phyloP scores from a whole-genome alignment of 2,888 invertebrate genomes.

The Macrophya annulata region DNA sequence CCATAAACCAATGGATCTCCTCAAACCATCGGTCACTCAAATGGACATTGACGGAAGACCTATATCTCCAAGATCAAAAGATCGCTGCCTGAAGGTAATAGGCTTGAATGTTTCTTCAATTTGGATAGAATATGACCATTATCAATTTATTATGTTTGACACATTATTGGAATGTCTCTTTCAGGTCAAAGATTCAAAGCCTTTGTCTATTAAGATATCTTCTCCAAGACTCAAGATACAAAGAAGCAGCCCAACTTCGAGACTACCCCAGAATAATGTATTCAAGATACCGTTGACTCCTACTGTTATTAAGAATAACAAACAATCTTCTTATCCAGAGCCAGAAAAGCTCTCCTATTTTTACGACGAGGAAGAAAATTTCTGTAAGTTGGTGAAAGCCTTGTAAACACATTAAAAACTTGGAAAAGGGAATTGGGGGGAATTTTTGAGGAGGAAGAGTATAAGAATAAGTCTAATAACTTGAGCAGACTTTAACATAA shows the following conservation, averaged over 20 bases:
- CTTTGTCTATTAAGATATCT: conserved; percentile 23
- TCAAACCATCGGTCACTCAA: conserved; percentile 39
- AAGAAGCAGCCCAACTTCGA: conserved; percentile 23
- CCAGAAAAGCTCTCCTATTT: conserved; percentile 66
- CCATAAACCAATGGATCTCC: conserved; percentile 8
- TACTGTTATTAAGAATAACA: conserved; percentile 54
- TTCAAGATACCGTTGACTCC: conserved; percentile 66
- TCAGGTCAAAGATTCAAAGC: conserved; percentile 36
- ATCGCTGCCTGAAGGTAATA: conserved; percentile 11
- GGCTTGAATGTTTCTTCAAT: background rate
- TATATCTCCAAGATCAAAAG: conserved; percentile 34
- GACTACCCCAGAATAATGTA: conserved; percentile 58
- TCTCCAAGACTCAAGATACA: conserved; percentile 7
- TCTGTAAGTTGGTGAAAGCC: conserved; percentile 56
- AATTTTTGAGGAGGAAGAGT: background rate
- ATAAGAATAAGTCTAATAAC: background rate
- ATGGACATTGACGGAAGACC: conserved; percentile 36
- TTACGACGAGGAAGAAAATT: conserved; percentile 61
- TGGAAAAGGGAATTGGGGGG: background rate
- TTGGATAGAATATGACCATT: background rate
- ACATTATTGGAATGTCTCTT: background rate
- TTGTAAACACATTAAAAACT: background rate
- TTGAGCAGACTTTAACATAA: conserved; percentile 48
- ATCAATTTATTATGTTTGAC: background rate
- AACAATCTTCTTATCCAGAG: conserved; percentile 58